Conservation (phyloP, 1,140 invertebrate species). For the Aphelenchoides besseyi region DNA sequence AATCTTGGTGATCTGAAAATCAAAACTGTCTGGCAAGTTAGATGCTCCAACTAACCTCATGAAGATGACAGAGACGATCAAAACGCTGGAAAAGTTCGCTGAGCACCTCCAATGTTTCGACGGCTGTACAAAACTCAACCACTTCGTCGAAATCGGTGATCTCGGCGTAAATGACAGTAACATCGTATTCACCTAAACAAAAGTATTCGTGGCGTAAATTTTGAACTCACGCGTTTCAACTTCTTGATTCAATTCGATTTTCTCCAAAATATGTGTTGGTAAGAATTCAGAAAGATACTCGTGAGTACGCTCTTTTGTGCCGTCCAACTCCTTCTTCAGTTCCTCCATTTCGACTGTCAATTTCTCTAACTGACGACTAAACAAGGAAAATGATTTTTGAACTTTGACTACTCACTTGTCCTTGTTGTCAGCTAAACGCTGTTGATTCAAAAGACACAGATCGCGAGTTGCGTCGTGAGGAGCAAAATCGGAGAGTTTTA, state of each 20-base stretch:
- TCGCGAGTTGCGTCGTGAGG: constrained; percentile 92
- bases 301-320: constrained; percentile 92
- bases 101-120: constrained; percentile 79
- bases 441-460: constrained; percentile 89
- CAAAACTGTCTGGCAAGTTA: no score
- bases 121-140: constrained; percentile 20
- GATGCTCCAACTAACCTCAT: constrained; percentile 79
- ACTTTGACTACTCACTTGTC: constrained; percentile 36
- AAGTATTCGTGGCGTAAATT: neutral
- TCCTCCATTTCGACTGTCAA: constrained; percentile 91
- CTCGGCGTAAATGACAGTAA: constrained; percentile 42
- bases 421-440: constrained; percentile 95
- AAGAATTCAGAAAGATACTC: constrained; percentile 61
- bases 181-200: constrained; percentile 45
- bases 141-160: constrained; percentile 13
- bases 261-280: constrained; percentile 40
- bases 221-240: constrained; percentile 37
- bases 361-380: constrained; percentile 76
- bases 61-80: constrained; percentile 67
- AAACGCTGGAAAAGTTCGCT: constrained; percentile 93
- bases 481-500: constrained; percentile 89
- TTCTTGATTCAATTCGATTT: constrained; percentile 46
- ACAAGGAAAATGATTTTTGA: neutral
- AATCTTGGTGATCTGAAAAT: constrained; percentile 19
- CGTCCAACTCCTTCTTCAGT: constrained; percentile 85